These are phyloP conservation scores for Clarias gariepinus DNA, from an alignment of 2,113 vertebrate genomes.

Conservation along the genomic window DNA sequence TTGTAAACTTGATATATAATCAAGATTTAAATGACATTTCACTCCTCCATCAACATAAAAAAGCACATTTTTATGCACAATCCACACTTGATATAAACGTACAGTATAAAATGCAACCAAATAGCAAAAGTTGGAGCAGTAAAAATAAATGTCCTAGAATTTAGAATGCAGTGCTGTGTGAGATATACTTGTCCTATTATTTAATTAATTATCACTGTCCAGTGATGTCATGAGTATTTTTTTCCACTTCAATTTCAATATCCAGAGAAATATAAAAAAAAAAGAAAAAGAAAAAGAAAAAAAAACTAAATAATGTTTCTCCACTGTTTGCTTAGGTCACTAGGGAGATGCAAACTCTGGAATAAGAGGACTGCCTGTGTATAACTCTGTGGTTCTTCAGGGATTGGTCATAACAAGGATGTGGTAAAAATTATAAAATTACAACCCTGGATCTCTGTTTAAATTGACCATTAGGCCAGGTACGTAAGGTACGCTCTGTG, in stretches of 20 bases:
- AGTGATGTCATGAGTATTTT: not conserved
- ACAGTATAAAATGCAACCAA: not conserved
- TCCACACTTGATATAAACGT: not conserved
- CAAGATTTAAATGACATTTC: not conserved
- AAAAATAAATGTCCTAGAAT: not conserved
- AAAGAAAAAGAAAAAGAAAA: not conserved
- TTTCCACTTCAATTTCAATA: not conserved
- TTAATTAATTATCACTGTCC: not conserved
- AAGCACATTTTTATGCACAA: not conserved
- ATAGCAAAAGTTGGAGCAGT: not conserved
- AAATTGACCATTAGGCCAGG: not conserved
- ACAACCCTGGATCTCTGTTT: not conserved
- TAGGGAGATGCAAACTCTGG: not conserved
- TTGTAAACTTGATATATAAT: no score
- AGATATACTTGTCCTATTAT: not conserved
- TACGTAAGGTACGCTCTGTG: not conserved
- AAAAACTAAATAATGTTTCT: not conserved
- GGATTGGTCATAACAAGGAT: not conserved
- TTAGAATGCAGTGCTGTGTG: not conserved
- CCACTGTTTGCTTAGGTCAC: not conserved
- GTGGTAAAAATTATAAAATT: not conserved
- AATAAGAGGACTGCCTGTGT: not conserved
- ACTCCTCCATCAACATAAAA: not conserved
- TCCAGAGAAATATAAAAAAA: no score
- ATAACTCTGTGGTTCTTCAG: not conserved